Base-by-base conservation (phyloP, 2,888 invertebrate species). In the Zhuqinia jingwanae region DNA sequence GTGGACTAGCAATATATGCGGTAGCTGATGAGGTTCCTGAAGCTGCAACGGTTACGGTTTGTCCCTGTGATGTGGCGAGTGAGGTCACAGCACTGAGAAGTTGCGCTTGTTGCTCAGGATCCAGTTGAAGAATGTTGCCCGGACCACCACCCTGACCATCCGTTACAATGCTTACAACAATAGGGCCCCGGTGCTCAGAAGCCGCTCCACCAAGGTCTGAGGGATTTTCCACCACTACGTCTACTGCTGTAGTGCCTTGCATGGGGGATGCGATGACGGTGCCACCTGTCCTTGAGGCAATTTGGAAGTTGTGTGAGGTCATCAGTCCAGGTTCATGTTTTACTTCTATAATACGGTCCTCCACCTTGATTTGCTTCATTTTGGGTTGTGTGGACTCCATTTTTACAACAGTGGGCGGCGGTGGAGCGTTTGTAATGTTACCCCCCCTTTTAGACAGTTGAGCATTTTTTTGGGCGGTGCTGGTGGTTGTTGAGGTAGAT, bases 91-190 rank as follows among this genome's bases (percentile, higher is more conserved):
- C 85, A 73, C 81, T 88, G 47, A 85, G 58, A 36, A 85, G 22
- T 76, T 85, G 88, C 1, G 63, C 76, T 53, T 88, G 88, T 47
- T 85, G 73, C n/a, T 88, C 88, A 13, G 80, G 70, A 50, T 77
- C 75, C 58, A 88, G 60, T 10, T 88, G 81, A 2, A 88, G 73
- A n/a, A 85, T 77, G 22, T 82, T 82, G 13, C 58, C 47, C 2
- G 85, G 36, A 17, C 82, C 42, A 2, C 81, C 82, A 45, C 81
- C 68, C 15, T 65, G 45, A 10, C 85, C 88, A 27, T 85, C 84
- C 8, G 82, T 85, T 13, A 88, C 85, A 65, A 88, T 85, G 75
- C 85, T 85, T 8, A 88, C 88, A 10, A 88, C 88, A 5, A 88
- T 77, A 0, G 88, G 88, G 6, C 82, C 85, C 1, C 84, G 81